These are phyloP conservation scores for Melanchra persicariae DNA, from an alignment of 2,888 invertebrate genomes.

Conservation along the genomic window DNA sequence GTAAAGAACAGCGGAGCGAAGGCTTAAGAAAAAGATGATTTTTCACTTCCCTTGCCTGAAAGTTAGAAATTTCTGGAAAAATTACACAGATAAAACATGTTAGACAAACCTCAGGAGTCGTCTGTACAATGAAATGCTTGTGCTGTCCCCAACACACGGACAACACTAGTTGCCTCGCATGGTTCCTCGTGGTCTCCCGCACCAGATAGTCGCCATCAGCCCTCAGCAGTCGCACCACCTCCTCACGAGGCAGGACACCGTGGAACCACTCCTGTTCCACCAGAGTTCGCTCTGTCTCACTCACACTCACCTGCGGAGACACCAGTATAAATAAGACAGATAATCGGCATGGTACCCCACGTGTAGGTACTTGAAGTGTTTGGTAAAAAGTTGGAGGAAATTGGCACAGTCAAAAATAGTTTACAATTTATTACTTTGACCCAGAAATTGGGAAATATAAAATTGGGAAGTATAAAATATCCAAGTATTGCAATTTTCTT, in stretches of 20 bases:
- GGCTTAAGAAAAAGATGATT: no score
- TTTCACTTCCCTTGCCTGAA: no score
- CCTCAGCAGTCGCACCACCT: slow-evolving; percentile 97
- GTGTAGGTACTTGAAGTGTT: slow-evolving; percentile 3
- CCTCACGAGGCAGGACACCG: slow-evolving; percentile 98
- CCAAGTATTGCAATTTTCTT: neutral
- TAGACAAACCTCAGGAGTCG: slow-evolving; percentile 94
- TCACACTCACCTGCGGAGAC: slow-evolving; percentile 81
- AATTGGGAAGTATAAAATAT: neutral
- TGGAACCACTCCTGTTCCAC: slow-evolving; percentile 99
- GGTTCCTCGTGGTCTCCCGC: slow-evolving; percentile 97
- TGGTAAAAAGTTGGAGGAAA: neutral
- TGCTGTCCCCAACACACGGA: slow-evolving; percentile 99
- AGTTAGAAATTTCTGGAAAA: no score
- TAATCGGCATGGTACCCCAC: slow-evolving; percentile 8
- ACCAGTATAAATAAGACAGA: slow-evolving; percentile 23
- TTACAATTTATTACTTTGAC: slow-evolving; percentile 8
- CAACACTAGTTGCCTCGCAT: slow-evolving; percentile 97
- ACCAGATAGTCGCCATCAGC: slow-evolving; percentile 98
- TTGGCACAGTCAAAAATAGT: slow-evolving; percentile 6
- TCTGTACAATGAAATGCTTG: slow-evolving; percentile 99
- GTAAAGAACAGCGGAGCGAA: no score
- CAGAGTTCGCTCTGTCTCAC: slow-evolving; percentile 92
- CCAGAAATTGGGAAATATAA: neutral
- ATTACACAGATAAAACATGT: neutral